A percentile compares a stretch with the other conserved stretches of the same genome.
phyloP scores from a whole-genome alignment of 1,140 invertebrate species.

The Caerostris darwini region DNA sequence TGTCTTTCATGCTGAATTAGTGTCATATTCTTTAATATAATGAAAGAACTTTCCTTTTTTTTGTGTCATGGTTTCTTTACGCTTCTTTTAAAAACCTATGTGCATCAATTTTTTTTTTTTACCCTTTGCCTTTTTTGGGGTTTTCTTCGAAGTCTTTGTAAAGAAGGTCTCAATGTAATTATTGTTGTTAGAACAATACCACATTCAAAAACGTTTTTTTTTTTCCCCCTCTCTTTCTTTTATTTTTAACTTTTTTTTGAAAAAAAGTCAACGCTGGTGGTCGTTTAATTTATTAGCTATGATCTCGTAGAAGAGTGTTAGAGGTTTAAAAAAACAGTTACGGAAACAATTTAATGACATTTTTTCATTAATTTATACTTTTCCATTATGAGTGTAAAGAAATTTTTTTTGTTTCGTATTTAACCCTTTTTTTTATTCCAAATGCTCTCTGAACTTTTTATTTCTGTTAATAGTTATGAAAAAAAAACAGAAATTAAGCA shows the following conservation, averaged over 20 bases:
- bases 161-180: constrained; percentile 7
- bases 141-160: constrained; percentile 31
- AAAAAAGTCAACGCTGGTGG: neutral
- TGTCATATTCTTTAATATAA: constrained; percentile 27
- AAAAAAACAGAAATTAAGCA: neutral
- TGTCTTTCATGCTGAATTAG: constrained; percentile 34
- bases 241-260: neutral
- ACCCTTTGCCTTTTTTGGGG: neutral
- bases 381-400: neutral
- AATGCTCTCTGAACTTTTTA: neutral
- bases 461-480: neutral
- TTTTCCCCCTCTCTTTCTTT: neutral
- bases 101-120: neutral
- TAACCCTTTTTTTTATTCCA: neutral
- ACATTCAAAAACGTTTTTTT: neutral
- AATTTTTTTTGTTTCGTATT: neutral
- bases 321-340: constrained; percentile 14
- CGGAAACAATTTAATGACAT: constrained; percentile 51
- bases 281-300: constrained; percentile 8
- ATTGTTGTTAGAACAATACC: constrained; percentile 36
- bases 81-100: constrained; percentile 17
- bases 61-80: neutral
- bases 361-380: constrained; percentile 46
- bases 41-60: neutral
- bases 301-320: constrained; percentile 37